These are phyloP conservation scores for Desmophyllum pertusum DNA, from an alignment of 92 coral and sea anemone genomes.

Conservation along the genomic window DNA sequence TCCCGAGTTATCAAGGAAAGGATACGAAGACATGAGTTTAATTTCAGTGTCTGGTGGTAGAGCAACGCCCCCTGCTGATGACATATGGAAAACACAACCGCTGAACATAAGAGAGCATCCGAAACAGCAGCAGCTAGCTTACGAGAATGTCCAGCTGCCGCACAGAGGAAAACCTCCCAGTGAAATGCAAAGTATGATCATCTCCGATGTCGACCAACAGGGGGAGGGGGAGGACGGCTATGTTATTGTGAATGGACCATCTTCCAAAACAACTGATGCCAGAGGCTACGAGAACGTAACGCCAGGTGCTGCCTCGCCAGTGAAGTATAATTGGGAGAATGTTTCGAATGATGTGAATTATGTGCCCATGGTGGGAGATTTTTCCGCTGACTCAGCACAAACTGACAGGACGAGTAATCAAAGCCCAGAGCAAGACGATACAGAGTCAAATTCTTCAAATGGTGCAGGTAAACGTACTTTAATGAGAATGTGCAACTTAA, in stretches of 20 bases:
- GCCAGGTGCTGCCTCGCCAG: constrained; percentile 12
- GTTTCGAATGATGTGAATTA: constrained; percentile 5
- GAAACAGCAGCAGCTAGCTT: constrained; percentile 36
- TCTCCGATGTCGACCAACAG: constrained; percentile 62
- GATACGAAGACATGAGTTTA: constrained; percentile 68
- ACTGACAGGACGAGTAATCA: not conserved
- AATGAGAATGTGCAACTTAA: no score
- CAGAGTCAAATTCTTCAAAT: not conserved
- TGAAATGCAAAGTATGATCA: constrained; percentile 49
- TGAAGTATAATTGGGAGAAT: constrained; percentile 9
- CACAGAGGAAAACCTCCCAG: constrained; percentile 19
- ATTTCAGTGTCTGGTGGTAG: constrained; percentile 28
- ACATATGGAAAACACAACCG: constrained; percentile 21
- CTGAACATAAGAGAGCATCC: constrained; percentile 3
- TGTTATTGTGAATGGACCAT: constrained; percentile 44
- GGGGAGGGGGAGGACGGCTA: constrained; percentile 44
- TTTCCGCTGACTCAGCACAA: constrained; percentile 1
- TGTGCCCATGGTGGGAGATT: constrained; percentile 23
- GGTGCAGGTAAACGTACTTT: not conserved
- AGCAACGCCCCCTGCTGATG: constrained; percentile 20
- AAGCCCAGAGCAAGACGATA: not conserved
- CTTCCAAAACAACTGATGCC: constrained; percentile 28
- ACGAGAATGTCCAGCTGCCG: constrained; percentile 77
- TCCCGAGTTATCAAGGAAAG: constrained; percentile 53
- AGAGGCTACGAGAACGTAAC: constrained; percentile 66